A percentile compares a stretch with the other conserved stretches of the same genome.
These are phyloP conservation scores for Zeus faber DNA, from an alignment of 2,113 vertebrate genomes.

Conservation along the genomic window DNA sequence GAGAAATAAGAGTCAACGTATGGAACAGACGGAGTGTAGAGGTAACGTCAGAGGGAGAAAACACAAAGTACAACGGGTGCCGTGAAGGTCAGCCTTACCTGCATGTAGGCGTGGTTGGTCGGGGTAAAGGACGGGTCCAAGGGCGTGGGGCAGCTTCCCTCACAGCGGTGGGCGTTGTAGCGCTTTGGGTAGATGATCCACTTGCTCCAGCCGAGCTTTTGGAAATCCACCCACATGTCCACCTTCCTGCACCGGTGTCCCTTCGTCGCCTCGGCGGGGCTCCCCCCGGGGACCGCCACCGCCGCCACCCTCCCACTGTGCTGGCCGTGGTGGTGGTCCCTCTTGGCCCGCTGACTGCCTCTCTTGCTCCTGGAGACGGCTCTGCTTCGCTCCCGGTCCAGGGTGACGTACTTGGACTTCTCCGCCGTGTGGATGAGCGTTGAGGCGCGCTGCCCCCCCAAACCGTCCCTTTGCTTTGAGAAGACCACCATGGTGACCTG, in stretches of 20 bases:
- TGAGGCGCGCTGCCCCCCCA: constrained; percentile 34
- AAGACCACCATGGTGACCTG: constrained; percentile 83
- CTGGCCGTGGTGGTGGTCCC: constrained; percentile 44
- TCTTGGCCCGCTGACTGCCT: constrained; percentile 45
- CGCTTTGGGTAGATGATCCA: constrained; percentile 85
- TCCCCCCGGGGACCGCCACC: neutral
- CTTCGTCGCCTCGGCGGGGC: constrained; percentile 20
- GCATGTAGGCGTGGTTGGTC: constrained; percentile 87
- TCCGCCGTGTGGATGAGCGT: constrained; percentile 81
- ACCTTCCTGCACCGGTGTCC: constrained; percentile 73
- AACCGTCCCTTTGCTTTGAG: constrained; percentile 67
- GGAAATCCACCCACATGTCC: constrained; percentile 87
- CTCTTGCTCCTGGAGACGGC: neutral
- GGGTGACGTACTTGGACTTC: constrained; percentile 78
- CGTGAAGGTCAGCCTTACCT: constrained; percentile 70
- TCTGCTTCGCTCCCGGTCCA: constrained; percentile 35
- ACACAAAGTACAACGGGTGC: neutral
- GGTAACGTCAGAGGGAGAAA: neutral
- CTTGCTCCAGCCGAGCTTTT: constrained; percentile 81
- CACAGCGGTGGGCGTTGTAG: constrained; percentile 84
- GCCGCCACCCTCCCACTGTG: constrained; percentile 39
- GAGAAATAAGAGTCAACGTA: constrained; percentile 9
- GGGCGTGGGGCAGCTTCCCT: constrained; percentile 79
- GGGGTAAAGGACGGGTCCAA: constrained; percentile 81
- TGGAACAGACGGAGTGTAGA: neutral